These are phyloP conservation scores for Trachemys scripta DNA, from an alignment of 2,113 vertebrate species.

Conservation along the genomic window DNA sequence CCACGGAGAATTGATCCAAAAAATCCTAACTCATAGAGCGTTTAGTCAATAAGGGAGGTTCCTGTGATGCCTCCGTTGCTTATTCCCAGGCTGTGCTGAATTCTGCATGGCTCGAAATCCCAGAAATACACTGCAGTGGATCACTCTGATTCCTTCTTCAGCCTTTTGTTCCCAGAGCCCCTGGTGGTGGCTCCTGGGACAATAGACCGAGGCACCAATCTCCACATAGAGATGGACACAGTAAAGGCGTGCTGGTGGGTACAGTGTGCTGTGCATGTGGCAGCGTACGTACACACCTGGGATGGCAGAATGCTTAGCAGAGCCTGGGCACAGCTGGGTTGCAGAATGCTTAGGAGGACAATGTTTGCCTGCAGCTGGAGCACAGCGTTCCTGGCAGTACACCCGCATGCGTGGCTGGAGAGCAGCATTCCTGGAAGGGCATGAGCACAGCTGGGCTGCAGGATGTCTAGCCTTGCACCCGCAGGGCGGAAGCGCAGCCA, in stretches of 20 bases:
- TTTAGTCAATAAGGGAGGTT: background rate
- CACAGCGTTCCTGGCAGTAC: background rate
- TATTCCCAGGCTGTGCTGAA: background rate
- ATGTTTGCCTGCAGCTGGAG: background rate
- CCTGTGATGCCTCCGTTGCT: too few species aligned
- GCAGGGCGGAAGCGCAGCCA: background rate
- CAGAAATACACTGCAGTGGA: too few species aligned
- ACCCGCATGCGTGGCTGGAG: too few species aligned
- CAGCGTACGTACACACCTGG: background rate
- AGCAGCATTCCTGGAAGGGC: background rate
- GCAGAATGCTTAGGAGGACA: background rate
- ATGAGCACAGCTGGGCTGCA: accelerated
- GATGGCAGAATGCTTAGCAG: background rate
- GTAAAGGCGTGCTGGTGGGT: background rate
- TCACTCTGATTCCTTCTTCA: background rate
- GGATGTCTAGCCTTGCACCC: accelerated
- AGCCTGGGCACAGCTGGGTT: background rate
- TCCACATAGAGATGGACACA: background rate
- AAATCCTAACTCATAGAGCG: background rate
- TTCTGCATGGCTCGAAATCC: background rate
- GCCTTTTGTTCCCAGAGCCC: background rate
- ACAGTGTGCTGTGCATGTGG: background rate
- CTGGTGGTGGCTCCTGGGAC: background rate
- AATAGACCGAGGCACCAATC: background rate
- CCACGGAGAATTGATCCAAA: background rate